Evolutionary conservation across 2,113 vertebrate species (phyloP).

Genomic region (Dipodomys merriami): DNA sequence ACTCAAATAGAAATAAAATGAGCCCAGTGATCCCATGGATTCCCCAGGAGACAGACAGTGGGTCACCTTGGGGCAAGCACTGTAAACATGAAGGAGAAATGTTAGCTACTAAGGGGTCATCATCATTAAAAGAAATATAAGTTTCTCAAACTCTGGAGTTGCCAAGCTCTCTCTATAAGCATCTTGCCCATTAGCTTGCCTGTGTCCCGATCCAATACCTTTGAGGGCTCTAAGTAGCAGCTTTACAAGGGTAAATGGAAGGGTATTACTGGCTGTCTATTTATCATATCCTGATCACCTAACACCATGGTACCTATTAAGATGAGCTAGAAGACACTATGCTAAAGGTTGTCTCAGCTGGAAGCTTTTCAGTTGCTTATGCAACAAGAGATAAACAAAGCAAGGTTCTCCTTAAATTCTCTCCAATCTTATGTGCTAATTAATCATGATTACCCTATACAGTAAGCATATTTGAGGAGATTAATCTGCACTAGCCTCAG

Average conservation of each 20-base stretch:
- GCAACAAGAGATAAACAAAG: constrained; percentile 52
- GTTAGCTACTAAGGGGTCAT: background rate
- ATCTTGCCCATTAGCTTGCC: constrained; percentile 70
- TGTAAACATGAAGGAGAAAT: constrained; percentile 24
- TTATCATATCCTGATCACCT: constrained; percentile 76
- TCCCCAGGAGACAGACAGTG: background rate
- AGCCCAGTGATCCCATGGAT: background rate
- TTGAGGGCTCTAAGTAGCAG: constrained; percentile 72
- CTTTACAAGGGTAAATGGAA: constrained; percentile 80
- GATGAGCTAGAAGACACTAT: constrained; percentile 54
- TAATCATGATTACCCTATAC: constrained; percentile 83
- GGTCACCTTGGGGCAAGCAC: constrained; percentile 44
- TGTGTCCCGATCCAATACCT: constrained; percentile 69
- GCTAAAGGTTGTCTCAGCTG: constrained; percentile 64
- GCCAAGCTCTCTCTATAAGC: constrained; percentile 54
- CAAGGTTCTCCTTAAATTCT: constrained; percentile 67
- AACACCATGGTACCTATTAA: constrained; percentile 71
- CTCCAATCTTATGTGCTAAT: constrained; percentile 77
- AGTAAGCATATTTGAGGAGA: constrained; percentile 83
- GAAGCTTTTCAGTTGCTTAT: constrained; percentile 48
- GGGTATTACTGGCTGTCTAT: constrained; percentile 66
- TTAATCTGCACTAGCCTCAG: constrained; percentile 81
- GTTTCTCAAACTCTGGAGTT: background rate
- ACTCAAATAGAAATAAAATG: background rate
- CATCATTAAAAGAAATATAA: constrained; percentile 42